These are phyloP conservation scores for Acanthosepion pharaonis DNA, from an alignment of 2,888 invertebrate species.

Conservation along the genomic window DNA sequence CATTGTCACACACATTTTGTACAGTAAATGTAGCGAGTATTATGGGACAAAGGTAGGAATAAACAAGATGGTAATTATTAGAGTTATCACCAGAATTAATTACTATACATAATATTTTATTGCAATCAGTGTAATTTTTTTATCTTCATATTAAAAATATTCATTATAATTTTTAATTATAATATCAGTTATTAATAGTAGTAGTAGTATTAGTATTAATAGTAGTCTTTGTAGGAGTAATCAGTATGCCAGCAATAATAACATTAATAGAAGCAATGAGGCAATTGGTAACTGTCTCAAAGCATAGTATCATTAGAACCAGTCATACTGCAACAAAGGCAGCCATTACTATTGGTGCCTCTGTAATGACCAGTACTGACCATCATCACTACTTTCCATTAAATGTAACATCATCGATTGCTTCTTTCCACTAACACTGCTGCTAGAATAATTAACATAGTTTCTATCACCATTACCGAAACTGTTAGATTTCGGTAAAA, in stretches of 20 bases:
- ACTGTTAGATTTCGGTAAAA: neutral
- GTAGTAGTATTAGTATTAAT: neutral
- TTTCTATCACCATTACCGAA: neutral
- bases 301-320: neutral
- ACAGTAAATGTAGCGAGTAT: too few species aligned
- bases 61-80: too few species aligned
- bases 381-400: neutral
- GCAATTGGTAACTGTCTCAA: neutral
- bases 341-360: constrained; percentile 18
- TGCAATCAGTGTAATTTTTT: too few species aligned
- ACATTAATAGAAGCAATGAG: neutral
- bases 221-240: neutral
- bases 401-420: constrained; percentile 21
- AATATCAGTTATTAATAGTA: neutral
- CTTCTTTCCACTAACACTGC: neutral
- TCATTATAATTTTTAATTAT: too few species aligned
- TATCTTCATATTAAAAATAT: too few species aligned
- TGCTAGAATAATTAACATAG: neutral
- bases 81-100: too few species aligned
- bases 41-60: too few species aligned
- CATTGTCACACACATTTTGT: too few species aligned
- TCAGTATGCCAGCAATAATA: neutral
- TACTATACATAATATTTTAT: too few species aligned
- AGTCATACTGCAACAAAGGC: constrained; percentile 2
- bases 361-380: neutral